phyloP scores from a whole-genome alignment of 2,113 vertebrate species.

The Phycodurus eques region DNA sequence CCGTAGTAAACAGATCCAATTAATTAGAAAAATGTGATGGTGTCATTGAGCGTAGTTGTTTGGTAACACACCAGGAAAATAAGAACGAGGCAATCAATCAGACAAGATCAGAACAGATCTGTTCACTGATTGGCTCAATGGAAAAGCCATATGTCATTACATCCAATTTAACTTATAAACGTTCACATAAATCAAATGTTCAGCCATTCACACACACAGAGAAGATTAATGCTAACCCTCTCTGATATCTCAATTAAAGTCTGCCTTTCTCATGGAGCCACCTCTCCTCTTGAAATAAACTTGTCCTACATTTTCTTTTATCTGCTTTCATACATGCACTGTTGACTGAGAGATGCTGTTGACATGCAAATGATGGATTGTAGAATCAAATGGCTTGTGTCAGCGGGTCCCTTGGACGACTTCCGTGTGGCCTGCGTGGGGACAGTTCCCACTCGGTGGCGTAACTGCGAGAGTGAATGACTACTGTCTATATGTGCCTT shows the following conservation, averaged over 20 bases:
- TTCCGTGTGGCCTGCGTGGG: too few relatives aligned
- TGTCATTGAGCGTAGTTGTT: conserved; percentile 79
- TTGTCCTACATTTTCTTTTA: background rate
- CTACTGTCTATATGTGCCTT: too few relatives aligned
- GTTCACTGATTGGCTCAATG: conserved; percentile 50
- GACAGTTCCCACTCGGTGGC: too few relatives aligned
- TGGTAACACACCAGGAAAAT: conserved; percentile 71
- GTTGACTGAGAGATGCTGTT: background rate
- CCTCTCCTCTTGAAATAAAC: too few relatives aligned
- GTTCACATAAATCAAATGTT: conserved; percentile 11
- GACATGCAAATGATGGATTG: background rate
- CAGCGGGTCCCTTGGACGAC: too few relatives aligned
- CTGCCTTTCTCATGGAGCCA: too few relatives aligned
- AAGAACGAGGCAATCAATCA: conserved; percentile 43
- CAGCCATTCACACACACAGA: background rate
- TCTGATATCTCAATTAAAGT: background rate
- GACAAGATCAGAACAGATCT: conserved; percentile 40
- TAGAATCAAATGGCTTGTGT: background rate
- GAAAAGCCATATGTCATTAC: conserved; percentile 57
- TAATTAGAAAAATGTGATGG: conserved; percentile 79
- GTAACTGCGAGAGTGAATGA: too few relatives aligned
- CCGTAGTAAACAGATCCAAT: conserved; percentile 67
- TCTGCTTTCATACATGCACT: background rate
- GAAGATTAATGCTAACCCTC: background rate
- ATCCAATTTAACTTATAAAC: conserved; percentile 11